phyloP scores from a whole-genome alignment of 2,113 vertebrate species.

The Theropithecus gelada region DNA sequence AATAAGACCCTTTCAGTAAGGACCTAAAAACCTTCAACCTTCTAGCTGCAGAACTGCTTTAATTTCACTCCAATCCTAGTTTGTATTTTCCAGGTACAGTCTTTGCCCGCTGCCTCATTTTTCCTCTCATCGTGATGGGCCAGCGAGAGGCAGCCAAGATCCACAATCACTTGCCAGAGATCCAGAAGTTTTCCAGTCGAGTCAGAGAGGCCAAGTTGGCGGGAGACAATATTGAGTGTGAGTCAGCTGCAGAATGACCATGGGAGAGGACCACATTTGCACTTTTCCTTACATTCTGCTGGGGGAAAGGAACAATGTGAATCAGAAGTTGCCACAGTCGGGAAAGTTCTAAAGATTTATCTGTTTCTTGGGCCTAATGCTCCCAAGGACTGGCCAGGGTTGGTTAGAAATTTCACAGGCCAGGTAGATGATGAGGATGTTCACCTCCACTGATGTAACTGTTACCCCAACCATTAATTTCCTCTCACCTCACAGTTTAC shows the following conservation, averaged over 20 bases:
- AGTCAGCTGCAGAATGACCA: conserved; percentile 45
- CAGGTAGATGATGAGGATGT: neutral
- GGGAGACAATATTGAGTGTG: conserved; percentile 90
- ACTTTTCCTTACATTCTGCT: neutral
- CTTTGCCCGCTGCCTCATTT: conserved; percentile 87
- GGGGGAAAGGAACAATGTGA: neutral
- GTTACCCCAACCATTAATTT: neutral
- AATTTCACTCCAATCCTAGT: neutral
- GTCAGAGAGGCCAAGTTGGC: conserved; percentile 91
- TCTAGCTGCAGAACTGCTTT: neutral
- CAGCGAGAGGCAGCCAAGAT: conserved; percentile 91
- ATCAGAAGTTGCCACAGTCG: neutral
- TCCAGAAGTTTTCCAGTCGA: conserved; percentile 85
- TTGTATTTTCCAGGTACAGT: conserved; percentile 85
- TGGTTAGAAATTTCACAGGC: neutral
- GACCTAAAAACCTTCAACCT: neutral
- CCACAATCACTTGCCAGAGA: conserved; percentile 92
- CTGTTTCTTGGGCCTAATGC: neutral
- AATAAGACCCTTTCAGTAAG: neutral
- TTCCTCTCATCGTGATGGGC: conserved; percentile 92
- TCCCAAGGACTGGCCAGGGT: neutral
- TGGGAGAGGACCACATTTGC: neutral
- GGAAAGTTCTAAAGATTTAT: neutral
- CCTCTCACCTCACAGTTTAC: conserved; percentile 81
- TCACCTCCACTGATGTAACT: neutral